These are phyloP conservation scores for Urechis unicinctus DNA, from an alignment of 2,888 invertebrate genomes.

Conservation along the genomic window DNA sequence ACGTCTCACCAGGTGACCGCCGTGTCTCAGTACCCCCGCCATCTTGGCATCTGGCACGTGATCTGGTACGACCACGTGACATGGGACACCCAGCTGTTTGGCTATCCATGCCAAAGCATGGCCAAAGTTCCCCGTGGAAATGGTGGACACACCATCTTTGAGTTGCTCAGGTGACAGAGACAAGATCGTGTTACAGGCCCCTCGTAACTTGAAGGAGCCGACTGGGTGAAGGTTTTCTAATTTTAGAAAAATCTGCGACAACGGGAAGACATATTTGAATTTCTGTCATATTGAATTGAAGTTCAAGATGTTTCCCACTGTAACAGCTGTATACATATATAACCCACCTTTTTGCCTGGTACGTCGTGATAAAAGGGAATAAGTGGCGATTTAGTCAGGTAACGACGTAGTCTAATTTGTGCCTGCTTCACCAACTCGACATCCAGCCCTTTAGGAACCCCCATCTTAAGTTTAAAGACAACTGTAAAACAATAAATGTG, in stretches of 20 bases:
- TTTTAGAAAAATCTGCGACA: background rate
- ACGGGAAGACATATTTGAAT: background rate
- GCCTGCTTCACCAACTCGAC: too few relatives aligned
- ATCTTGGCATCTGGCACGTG: constrained; percentile 33
- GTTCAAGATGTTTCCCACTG: too few relatives aligned
- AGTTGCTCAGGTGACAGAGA: background rate
- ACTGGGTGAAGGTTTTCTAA: background rate
- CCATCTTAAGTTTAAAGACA: too few relatives aligned
- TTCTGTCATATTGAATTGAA: too few relatives aligned
- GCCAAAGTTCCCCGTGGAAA: background rate
- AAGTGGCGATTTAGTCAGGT: background rate
- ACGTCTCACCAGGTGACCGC: constrained; percentile 24
- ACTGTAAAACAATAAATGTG: too few relatives aligned
- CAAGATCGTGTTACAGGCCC: background rate
- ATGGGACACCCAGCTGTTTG: constrained; percentile 16
- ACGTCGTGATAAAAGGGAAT: background rate
- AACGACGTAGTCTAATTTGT: background rate
- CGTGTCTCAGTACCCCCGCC: constrained; percentile 23
- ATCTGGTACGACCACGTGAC: constrained; percentile 36
- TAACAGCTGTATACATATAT: too few relatives aligned
- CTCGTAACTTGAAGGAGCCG: background rate
- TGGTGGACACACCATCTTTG: background rate
- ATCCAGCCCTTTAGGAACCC: too few relatives aligned
- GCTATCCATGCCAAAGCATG: background rate
- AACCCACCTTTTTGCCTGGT: too few relatives aligned